phyloP scores from a whole-genome alignment of 2,888 invertebrate species.

The Tenthredo amoena region DNA sequence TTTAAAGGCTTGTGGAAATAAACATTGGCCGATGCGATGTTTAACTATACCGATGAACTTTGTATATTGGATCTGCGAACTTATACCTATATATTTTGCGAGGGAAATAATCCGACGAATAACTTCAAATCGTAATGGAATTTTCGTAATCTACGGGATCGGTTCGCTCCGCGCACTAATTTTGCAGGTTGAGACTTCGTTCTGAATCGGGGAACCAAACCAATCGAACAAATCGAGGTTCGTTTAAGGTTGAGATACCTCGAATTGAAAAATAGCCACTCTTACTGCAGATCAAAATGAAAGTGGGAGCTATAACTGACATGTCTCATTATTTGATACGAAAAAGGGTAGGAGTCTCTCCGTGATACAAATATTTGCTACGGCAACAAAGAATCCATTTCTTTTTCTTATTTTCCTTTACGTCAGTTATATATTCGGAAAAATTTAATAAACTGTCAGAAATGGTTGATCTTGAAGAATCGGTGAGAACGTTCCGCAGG shows the following conservation, averaged over 20 bases:
- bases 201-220: not conserved
- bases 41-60: not conserved
- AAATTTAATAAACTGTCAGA: slow-evolving; percentile 8
- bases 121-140: not conserved
- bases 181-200: not conserved
- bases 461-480: not conserved
- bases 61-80: not conserved
- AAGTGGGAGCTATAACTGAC: not conserved
- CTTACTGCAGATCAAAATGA: not conserved
- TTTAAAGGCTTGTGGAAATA: not conserved
- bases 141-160: slow-evolving; percentile 1
- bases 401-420: not conserved
- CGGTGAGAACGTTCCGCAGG: not conserved
- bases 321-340: not conserved
- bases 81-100: not conserved
- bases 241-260: not conserved
- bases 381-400: not conserved
- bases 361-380: not conserved
- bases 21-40: not conserved
- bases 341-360: not conserved
- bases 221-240: slow-evolving; percentile 9
- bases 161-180: not conserved
- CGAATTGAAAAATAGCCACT: not conserved
- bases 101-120: not conserved
- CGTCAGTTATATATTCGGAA: not conserved